Evolutionary conservation across 2,113 vertebrate genomes (phyloP).

Genomic region (Pachycephala philippinensis): DNA sequence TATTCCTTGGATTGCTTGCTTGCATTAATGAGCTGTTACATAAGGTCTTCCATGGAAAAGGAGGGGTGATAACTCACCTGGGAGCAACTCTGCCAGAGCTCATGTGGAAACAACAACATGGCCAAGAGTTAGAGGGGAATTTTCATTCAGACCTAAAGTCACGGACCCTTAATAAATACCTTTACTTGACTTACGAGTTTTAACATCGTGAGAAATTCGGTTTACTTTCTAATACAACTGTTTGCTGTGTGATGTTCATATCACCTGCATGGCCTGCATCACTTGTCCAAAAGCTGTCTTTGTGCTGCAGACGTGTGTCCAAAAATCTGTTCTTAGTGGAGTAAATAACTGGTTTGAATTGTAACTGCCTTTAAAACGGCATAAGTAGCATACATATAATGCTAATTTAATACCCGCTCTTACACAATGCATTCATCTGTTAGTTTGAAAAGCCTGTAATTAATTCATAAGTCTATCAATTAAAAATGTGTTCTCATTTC

Average conservation of each 20-base stretch:
- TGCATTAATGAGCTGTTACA: neutral
- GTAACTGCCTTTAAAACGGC: neutral
- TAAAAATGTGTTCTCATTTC: neutral
- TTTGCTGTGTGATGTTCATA: neutral
- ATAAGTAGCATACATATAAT: rapidly evolving
- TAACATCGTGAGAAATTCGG: neutral
- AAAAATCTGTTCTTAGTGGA: neutral
- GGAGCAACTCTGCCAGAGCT: neutral
- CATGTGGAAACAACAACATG: neutral
- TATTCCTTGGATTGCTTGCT: neutral
- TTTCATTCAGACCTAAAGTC: neutral
- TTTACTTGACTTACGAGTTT: neutral
- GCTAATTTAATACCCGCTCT: neutral
- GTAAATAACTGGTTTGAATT: neutral
- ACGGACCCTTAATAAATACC: neutral
- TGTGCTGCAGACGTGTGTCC: neutral
- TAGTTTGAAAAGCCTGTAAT: neutral
- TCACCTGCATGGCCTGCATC: neutral
- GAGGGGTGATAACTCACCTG: neutral
- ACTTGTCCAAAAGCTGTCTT: neutral
- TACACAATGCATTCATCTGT: neutral
- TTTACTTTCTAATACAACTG: neutral
- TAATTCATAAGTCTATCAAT: neutral
- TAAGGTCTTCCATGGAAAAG: neutral
- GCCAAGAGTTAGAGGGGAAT: neutral